These are phyloP conservation scores for Champsocephalus esox DNA, from an alignment of 2,797 vertebrate species.

Conservation along the genomic window DNA sequence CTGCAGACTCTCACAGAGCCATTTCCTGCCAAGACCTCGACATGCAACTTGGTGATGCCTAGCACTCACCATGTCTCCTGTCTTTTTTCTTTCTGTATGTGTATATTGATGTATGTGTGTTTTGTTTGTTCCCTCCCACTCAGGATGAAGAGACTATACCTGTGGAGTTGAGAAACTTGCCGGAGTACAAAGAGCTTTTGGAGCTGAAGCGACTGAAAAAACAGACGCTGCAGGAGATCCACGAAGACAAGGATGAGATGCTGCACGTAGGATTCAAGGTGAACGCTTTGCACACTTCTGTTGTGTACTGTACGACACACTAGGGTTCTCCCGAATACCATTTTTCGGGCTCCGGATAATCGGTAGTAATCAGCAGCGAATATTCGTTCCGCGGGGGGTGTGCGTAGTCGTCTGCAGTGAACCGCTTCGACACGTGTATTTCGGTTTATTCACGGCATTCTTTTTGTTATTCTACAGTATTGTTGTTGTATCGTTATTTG, in stretches of 20 bases:
- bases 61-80: slow-evolving; percentile 1
- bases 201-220: slow-evolving; percentile 96
- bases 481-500: too few relatives aligned
- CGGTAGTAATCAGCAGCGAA: too few relatives aligned
- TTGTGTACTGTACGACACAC: background rate
- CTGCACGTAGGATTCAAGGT: slow-evolving; percentile 96
- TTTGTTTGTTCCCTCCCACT: background rate
- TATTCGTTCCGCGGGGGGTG: too few relatives aligned
- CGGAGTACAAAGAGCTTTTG: slow-evolving; percentile 96
- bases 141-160: slow-evolving; percentile 97
- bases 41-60: background rate
- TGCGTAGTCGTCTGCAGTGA: too few relatives aligned
- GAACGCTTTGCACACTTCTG: slow-evolving; percentile 3
- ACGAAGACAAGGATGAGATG: slow-evolving; percentile 88
- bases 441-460: too few relatives aligned
- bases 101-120: slow-evolving; percentile 15
- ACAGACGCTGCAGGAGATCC: slow-evolving; percentile 93
- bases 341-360: too few relatives aligned
- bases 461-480: too few relatives aligned
- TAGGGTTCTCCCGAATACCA: too few relatives aligned
- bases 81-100: slow-evolving; percentile 2
- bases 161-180: slow-evolving; percentile 87
- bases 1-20: background rate
- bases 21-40: background rate
- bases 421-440: too few relatives aligned